Evolutionary conservation across 2,113 vertebrate genomes (phyloP).

Genomic region (Varanus komodoensis): DNA sequence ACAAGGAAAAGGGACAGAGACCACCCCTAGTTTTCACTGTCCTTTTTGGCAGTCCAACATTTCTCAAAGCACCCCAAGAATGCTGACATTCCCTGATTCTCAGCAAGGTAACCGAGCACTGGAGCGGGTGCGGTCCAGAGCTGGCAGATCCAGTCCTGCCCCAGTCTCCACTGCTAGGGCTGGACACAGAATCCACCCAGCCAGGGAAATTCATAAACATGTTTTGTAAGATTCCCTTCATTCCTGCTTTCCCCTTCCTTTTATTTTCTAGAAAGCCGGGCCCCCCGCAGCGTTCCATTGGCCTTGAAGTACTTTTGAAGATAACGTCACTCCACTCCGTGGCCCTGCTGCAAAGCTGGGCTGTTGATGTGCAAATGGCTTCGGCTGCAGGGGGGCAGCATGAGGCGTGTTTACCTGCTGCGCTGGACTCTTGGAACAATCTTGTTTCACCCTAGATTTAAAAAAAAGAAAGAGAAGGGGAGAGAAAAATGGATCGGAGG

Average conservation of each 20-base stretch:
- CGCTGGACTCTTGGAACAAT: conserved; percentile 26
- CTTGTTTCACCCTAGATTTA: conserved; percentile 13
- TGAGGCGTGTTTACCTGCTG: conserved; percentile 22
- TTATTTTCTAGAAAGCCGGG: background rate
- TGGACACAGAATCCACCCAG: conserved; percentile 1
- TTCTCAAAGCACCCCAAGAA: conserved; percentile 10
- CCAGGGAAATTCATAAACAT: conserved; percentile 13
- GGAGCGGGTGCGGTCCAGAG: background rate
- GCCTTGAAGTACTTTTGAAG: conserved; percentile 41
- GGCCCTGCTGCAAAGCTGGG: background rate
- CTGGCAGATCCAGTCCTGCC: background rate
- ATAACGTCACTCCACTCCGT: conserved; percentile 15
- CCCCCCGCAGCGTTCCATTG: background rate
- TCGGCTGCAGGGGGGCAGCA: background rate
- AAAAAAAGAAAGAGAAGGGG: background rate
- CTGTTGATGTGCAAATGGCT: conserved; percentile 41
- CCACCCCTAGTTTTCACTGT: background rate
- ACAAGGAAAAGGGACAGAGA: background rate
- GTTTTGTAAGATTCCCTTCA: conserved; percentile 16
- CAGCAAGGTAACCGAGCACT: background rate
- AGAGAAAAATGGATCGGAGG: conserved; percentile 7
- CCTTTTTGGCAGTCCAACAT: background rate
- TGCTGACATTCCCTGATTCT: background rate
- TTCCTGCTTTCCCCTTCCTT: background rate
- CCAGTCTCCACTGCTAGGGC: background rate